Conservation (phyloP, 1,140 invertebrate genomes). For the Drosophila kanapiae region DNA sequence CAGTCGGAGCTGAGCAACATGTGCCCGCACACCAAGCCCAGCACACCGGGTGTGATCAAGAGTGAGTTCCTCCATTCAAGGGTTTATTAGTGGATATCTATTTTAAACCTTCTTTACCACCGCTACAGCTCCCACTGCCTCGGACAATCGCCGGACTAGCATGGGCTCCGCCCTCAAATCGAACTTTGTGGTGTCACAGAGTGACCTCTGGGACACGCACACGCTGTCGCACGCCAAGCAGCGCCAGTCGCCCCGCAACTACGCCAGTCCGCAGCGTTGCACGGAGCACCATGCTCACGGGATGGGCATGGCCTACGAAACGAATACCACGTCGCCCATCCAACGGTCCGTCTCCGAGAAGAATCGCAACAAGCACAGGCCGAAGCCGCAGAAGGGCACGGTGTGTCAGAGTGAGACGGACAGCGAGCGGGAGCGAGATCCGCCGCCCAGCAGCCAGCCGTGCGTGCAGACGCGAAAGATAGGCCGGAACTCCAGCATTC, state of each 20-base stretch:
- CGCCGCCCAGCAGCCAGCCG: slow-evolving; percentile 63
- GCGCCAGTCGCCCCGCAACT: slow-evolving; percentile 84
- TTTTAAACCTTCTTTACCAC: background rate
- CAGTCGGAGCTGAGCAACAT: slow-evolving; percentile 82
- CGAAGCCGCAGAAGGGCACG: slow-evolving; percentile 86
- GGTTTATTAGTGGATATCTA: background rate
- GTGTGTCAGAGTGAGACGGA: slow-evolving; percentile 86
- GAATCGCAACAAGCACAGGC: slow-evolving; percentile 85
- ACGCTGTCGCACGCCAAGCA: slow-evolving; percentile 87
- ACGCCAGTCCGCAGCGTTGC: slow-evolving; percentile 82
- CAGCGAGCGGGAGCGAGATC: slow-evolving; percentile 86
- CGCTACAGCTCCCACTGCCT: slow-evolving; percentile 73
- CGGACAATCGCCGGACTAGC: slow-evolving; percentile 78
- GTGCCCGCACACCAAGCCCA: slow-evolving; percentile 77
- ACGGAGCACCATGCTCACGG: slow-evolving; percentile 80
- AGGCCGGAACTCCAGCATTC: slow-evolving; percentile 74
- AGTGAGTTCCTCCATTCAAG: slow-evolving; percentile 41
- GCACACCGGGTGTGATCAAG: slow-evolving; percentile 66
- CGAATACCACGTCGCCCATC: slow-evolving; percentile 86
- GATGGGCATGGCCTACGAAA: slow-evolving; percentile 74
- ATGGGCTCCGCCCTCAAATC: slow-evolving; percentile 86
- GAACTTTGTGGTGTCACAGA: slow-evolving; percentile 88
- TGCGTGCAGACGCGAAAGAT: slow-evolving; percentile 76
- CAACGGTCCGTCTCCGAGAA: slow-evolving; percentile 88
- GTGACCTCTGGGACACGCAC: slow-evolving; percentile 88